These are phyloP conservation scores for Callipepla californica DNA, from an alignment of 2,113 vertebrate species.

Conservation along the genomic window DNA sequence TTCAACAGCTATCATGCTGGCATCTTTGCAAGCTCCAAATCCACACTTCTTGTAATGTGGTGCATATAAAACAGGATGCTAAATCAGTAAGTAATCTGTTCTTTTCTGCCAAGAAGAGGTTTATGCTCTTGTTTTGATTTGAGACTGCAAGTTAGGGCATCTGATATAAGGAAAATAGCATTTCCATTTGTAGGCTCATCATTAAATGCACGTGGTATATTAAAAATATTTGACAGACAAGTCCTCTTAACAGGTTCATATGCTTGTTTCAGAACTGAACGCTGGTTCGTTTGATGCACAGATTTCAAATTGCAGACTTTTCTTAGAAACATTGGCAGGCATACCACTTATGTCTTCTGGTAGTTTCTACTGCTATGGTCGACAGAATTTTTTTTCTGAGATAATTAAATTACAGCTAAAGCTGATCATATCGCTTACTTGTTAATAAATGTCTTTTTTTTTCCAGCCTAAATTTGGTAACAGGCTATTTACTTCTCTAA, in stretches of 20 bases:
- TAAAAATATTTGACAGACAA: background rate
- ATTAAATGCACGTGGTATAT: background rate
- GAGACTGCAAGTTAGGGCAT: background rate
- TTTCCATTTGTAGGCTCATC: background rate
- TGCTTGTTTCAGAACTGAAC: conserved; percentile 1
- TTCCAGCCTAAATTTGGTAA: background rate
- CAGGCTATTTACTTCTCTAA: background rate
- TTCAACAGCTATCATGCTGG: background rate
- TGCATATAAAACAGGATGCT: background rate
- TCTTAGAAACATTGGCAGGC: background rate
- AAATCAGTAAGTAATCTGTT: background rate
- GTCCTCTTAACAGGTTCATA: background rate
- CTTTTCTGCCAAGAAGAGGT: background rate
- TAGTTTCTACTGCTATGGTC: background rate
- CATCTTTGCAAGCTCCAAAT: background rate
- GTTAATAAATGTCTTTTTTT: background rate
- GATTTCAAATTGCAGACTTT: background rate
- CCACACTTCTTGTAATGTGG: background rate
- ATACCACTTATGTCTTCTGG: background rate
- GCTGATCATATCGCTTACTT: background rate
- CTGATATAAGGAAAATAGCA: background rate
- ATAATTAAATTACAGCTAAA: background rate
- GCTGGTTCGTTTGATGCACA: background rate
- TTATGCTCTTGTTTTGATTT: background rate
- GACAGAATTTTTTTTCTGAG: background rate